These are phyloP conservation scores for Drosophila sproati DNA, from an alignment of 1,140 invertebrate genomes.

Conservation along the genomic window DNA sequence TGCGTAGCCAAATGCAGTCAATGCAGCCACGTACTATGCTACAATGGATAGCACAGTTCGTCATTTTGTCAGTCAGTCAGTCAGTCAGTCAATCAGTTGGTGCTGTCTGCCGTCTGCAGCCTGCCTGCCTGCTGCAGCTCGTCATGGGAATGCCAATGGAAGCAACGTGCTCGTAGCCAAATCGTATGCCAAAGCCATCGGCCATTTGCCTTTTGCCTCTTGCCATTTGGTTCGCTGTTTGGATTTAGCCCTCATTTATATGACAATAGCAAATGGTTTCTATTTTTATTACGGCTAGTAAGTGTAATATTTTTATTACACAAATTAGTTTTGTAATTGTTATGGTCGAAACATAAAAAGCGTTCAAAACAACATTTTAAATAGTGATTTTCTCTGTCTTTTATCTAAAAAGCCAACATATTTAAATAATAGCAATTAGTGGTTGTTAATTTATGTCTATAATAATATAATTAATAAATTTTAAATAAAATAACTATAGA, in stretches of 20 bases:
- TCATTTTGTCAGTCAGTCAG: slow-evolving; percentile 2
- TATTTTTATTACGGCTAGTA: slow-evolving; percentile 2
- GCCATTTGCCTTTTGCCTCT: slow-evolving; percentile 5
- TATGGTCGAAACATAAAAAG: background rate
- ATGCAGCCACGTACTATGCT: background rate
- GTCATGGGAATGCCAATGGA: slow-evolving; percentile 40
- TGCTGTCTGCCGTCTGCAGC: background rate
- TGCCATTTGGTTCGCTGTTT: slow-evolving; percentile 5
- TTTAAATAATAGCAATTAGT: no score
- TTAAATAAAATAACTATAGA: no score
- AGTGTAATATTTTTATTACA: slow-evolving; percentile 13
- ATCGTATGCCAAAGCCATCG: background rate
- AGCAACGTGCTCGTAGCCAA: slow-evolving; percentile 4
- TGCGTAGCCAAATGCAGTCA: slow-evolving; percentile 21
- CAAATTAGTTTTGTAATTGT: slow-evolving; percentile 35
- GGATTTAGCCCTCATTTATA: slow-evolving; percentile 16
- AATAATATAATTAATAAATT: no score
- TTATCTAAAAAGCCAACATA: no score
- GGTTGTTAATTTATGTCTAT: no score
- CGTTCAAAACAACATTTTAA: no score
- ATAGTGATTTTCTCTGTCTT: no score
- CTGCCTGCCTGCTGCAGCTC: background rate
- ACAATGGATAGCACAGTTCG: background rate
- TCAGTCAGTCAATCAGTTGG: slow-evolving; percentile 4
- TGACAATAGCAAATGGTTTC: slow-evolving; percentile 13